Evolutionary conservation across 2,113 vertebrate genomes (phyloP).

Genomic region (Rhizomys pruinosus): DNA sequence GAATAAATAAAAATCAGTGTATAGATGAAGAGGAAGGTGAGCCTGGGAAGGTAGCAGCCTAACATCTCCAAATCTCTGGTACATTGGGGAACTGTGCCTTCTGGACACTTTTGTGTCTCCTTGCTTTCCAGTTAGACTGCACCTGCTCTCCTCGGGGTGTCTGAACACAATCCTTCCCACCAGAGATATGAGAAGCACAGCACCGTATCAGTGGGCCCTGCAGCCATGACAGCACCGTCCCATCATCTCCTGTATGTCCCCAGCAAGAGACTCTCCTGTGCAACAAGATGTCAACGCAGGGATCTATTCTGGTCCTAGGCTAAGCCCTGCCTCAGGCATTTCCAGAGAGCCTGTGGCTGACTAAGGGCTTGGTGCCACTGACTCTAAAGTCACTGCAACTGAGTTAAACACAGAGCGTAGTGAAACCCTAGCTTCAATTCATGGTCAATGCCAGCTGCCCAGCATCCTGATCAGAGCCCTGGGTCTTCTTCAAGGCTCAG

Average conservation of each 20-base stretch:
- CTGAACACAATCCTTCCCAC: neutral
- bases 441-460: neutral
- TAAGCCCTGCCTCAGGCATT: slow-evolving; percentile 77
- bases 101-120: no score
- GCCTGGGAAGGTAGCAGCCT: no score
- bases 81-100: neutral
- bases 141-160: rapidly evolving
- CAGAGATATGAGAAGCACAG: neutral
- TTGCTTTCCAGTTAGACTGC: rapidly evolving
- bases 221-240: neutral
- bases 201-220: rapidly evolving
- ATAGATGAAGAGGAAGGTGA: neutral
- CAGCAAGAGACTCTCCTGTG: slow-evolving; percentile 58
- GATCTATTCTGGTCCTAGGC: slow-evolving; percentile 69
- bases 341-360: slow-evolving; percentile 61
- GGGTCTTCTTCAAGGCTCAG: neutral
- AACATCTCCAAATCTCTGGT: neutral
- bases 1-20: no score
- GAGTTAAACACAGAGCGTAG: slow-evolving; percentile 54
- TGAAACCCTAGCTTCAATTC: neutral
- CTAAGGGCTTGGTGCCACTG: slow-evolving; percentile 46
- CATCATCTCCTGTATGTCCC: neutral
- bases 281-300: neutral
- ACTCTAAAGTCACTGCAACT: slow-evolving; percentile 67
- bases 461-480: neutral